Conservation (phyloP, 2,113 vertebrate species). For the Oreochromis spilurus region DNA sequence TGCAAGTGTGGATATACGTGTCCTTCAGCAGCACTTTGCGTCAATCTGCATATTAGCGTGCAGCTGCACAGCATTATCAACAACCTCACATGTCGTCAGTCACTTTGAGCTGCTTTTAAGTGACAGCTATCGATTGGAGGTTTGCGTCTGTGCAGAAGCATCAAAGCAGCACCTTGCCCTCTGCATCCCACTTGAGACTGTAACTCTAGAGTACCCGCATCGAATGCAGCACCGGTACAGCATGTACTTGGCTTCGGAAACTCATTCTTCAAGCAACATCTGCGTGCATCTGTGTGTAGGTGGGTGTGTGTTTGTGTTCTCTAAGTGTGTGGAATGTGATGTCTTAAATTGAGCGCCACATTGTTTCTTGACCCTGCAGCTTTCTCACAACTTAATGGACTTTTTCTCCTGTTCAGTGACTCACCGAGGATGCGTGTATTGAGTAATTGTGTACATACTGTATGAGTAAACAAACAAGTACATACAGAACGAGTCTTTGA, state of each 20-base stretch:
- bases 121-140: constrained; percentile 62
- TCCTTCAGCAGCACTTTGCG: neutral
- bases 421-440: neutral
- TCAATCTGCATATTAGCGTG: constrained; percentile 1
- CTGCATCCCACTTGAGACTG: constrained; percentile 37
- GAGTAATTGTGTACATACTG: neutral
- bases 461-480: neutral
- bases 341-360: neutral
- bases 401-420: neutral
- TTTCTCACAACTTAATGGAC: neutral
- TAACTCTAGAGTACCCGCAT: constrained; percentile 8
- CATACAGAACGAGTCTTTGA: neutral
- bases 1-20: neutral
- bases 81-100: constrained; percentile 29
- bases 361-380: neutral
- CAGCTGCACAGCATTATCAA: constrained; percentile 26
- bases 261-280: neutral
- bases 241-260: neutral
- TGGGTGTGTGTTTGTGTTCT: neutral
- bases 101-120: constrained; percentile 59
- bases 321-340: neutral
- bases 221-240: constrained; percentile 23
- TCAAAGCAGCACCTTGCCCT: constrained; percentile 51
- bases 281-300: neutral
- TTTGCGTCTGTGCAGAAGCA: constrained; percentile 47